A percentile compares a stretch with the other conserved stretches of the same genome.
Evolutionary conservation across 2,113 vertebrate species (phyloP).

Genomic region (Castor canadensis): DNA sequence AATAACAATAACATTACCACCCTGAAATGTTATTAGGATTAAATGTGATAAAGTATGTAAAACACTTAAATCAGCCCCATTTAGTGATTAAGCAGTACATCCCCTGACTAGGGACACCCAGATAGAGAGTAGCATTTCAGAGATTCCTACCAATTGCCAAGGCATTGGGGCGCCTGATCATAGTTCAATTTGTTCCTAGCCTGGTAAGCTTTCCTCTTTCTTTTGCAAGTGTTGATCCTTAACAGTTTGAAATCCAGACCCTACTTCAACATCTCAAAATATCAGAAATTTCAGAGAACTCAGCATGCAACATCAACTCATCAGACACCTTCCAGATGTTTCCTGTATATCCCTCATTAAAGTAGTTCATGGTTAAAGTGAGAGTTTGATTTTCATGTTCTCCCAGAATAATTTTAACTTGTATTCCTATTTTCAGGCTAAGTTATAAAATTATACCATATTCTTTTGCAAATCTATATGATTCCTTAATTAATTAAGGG

Average conservation of each 20-base stretch:
- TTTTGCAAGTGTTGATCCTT: not conserved
- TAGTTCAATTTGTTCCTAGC: not conserved
- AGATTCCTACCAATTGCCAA: rapidly evolving
- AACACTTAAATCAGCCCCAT: not conserved
- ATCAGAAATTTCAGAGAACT: not conserved
- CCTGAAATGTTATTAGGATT: not conserved
- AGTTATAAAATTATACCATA: not conserved
- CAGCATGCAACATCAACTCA: not conserved
- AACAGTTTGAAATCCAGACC: not conserved
- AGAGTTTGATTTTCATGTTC: not conserved
- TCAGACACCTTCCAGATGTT: not conserved
- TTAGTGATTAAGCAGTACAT: not conserved
- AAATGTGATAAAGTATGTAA: not conserved
- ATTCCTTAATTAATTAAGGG: not conserved
- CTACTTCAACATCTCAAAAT: not conserved
- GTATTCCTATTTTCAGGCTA: not conserved
- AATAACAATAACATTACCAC: not conserved
- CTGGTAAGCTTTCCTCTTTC: not conserved
- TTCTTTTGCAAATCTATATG: not conserved
- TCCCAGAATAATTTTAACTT: not conserved
- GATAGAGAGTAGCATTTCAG: not conserved
- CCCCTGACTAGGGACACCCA: not conserved
- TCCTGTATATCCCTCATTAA: not conserved
- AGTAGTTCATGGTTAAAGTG: not conserved
- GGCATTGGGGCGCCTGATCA: not conserved